Evolutionary conservation across 2,888 invertebrate genomes (phyloP), one percentile per base, ranked within the genome.

Genomic region (Xylophagus ater): DNA sequence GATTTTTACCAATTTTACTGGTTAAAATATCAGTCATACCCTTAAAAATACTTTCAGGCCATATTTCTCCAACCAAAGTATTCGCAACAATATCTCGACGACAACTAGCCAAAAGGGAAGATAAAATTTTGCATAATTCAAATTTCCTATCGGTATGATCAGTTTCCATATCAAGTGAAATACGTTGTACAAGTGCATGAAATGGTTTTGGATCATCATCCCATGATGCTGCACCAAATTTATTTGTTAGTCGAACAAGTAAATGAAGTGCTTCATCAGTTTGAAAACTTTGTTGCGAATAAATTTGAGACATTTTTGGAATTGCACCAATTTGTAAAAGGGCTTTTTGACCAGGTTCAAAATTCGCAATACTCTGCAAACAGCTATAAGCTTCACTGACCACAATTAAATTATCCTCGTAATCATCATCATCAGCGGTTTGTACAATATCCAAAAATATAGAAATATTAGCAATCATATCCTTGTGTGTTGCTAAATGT

Each of bases 141-240:
- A 92, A 93, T 63, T 93, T 93, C 43, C 84, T 72, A 51, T 89
- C 86, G 2, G 84, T 84, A 48, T 86, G 80, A 62, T 90, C 89
- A 0, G 84, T 83, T 54, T 86, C 84, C 70, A 92, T 89, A 57
- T 90, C 89, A 32, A 86, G 63, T 1, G 87, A 74, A 46, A 90
- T 81, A 65, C 86, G 82, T 54, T 82, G 84, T 28, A 90, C 70
- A 34, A 90, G 68, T 1, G 80, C 77, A 60, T 87, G 83, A 60
- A 89, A 88, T 2, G 81, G 78, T 55, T 78, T 78, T 1, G 81
- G 77, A 55, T 85, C 78, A 44, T 72, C 73, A 2, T 81, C 79
- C 88, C 88, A 89, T 18, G 83, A 80, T 17, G 68, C 60, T 0
- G 76, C 68, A 1, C 86, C 86, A 57, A 82, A 79, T 47, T 75